Evolutionary conservation across 2,888 invertebrate species (phyloP), one percentile per base, ranked within the genome.

Genomic region (Chalcis sispes): DNA sequence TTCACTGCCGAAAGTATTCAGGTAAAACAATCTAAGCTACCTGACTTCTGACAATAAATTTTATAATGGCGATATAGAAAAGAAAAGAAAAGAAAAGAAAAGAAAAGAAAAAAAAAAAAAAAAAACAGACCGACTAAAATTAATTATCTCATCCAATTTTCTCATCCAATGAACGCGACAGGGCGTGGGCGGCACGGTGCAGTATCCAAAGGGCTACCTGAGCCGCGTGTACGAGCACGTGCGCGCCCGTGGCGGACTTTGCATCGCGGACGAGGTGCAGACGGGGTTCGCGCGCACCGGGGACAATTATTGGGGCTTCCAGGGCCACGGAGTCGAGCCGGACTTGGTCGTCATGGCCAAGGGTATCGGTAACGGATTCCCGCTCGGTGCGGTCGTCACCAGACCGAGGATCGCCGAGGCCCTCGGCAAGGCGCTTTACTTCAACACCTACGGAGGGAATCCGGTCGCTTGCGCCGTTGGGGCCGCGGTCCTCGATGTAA

Each of bases 291-390:
- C 97, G 0, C 91, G 99, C 76, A 96, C 97, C 0, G 99, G 99
- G 0, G 95, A 96, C 62, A 92, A 95, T 84, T 99, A 94, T 89
- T 99, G 99, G 99, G 98, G 98, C n/a, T 99, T 98, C 86, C 92
- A 98, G 89, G 91, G 91, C 18, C 98, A 98, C 85, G 95, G 90
- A 3, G 93, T 97, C 7, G 82, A 91, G 25, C 99, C 99, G 0
- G 99, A 99, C 87, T 98, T 99, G 81, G 97, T 98, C 0, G 97
- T 98, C 0, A 94, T 97, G 95, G 98, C 98, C 0, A 98, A 98
- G 88, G 97, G 96, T 48, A 96, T 96, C 62, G 96, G 98, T 0
- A 99, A 99, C 89, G 99, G 99, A 0, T 99, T 96, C 89, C 99
- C 99, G 0, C 89, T 99, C 88, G 98, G 95, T 0, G 98, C 98